Evolutionary conservation across 2,888 invertebrate species (phyloP).

Genomic region (Pyrochroa serraticornis): DNA sequence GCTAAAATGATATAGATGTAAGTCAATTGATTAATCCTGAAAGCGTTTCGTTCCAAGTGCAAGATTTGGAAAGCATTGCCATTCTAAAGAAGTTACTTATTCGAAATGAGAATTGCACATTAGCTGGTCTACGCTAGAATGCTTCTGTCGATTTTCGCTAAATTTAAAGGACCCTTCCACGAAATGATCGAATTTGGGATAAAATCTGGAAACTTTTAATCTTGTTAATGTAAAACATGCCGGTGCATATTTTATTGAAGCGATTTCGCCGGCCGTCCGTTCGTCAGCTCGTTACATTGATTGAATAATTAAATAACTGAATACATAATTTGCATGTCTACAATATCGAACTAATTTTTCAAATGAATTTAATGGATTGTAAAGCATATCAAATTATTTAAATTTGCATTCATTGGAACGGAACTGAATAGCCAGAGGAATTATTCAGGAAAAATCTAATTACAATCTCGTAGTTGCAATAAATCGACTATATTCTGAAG

Average conservation of each 20-base stretch:
- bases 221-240: conserved; percentile 31
- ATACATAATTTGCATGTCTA: conserved; percentile 33
- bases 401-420: conserved; percentile 23
- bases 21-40: too few species aligned
- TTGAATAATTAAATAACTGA: conserved; percentile 32
- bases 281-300: conserved; percentile 25
- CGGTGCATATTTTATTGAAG: conserved; percentile 28
- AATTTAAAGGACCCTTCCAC: not conserved
- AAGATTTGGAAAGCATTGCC: too few species aligned
- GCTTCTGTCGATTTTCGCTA: too few species aligned
- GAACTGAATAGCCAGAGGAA: not conserved
- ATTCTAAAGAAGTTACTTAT: too few species aligned
- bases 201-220: conserved; percentile 26
- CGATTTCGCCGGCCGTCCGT: conserved; percentile 11
- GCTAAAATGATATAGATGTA: too few species aligned
- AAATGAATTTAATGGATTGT: conserved; percentile 36
- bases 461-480: not conserved
- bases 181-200: conserved; percentile 11
- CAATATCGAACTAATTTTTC: conserved; percentile 34
- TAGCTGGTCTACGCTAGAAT: too few species aligned
- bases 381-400: conserved; percentile 34
- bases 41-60: too few species aligned
- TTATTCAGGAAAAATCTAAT: conserved; percentile 5
- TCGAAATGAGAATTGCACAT: too few species aligned
- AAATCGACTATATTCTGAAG: too few species aligned